These are phyloP conservation scores for Ctenomys sociabilis DNA, from an alignment of 2,113 vertebrate genomes.

Conservation along the genomic window DNA sequence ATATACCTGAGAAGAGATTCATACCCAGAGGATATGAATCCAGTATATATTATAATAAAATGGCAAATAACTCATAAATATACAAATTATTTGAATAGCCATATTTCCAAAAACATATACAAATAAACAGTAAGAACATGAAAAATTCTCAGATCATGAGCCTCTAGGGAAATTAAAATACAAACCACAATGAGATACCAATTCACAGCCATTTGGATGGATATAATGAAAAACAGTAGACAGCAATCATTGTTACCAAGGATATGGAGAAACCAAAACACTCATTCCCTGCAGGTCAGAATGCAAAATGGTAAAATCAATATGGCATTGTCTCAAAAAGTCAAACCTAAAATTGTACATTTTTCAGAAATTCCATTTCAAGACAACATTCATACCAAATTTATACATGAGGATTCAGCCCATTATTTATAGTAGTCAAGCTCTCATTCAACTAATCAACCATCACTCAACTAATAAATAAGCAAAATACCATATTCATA, in stretches of 20 bases:
- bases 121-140: background rate
- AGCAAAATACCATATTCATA: background rate
- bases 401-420: background rate
- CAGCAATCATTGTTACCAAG: background rate
- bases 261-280: background rate
- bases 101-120: background rate
- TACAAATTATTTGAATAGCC: background rate
- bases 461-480: background rate
- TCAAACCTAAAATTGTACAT: conserved; percentile 11
- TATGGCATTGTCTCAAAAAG: background rate
- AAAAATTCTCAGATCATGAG: background rate
- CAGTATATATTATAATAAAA: background rate
- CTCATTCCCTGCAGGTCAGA: background rate
- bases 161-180: background rate
- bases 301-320: background rate
- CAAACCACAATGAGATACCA: background rate
- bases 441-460: background rate
- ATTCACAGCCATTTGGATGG: background rate
- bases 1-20: background rate
- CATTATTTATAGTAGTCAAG: background rate
- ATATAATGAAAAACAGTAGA: background rate
- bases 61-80: background rate
- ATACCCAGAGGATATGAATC: background rate
- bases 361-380: background rate
- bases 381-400: background rate